Conservation (phyloP, 2,888 invertebrate genomes). For the Pachydiplax longipennis region DNA sequence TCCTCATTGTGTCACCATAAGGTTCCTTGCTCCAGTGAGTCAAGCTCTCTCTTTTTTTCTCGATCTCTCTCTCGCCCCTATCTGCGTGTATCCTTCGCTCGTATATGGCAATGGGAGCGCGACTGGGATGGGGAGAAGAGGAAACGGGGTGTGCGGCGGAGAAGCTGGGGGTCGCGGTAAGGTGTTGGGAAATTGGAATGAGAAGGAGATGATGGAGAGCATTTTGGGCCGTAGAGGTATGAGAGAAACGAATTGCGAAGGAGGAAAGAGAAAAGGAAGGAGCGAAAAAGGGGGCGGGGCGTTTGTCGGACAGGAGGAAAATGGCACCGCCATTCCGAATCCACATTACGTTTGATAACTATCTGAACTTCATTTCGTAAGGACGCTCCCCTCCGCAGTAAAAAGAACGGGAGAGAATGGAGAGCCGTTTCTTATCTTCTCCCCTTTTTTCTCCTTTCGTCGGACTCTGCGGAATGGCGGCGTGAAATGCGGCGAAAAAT, state of each 20-base stretch:
- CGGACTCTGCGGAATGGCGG: neutral
- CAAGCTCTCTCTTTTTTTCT: neutral
- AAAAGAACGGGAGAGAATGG: neutral
- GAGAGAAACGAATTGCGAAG: too few species aligned
- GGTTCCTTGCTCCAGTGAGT: neutral
- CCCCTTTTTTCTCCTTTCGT: neutral
- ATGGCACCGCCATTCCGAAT: neutral
- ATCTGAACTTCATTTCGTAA: neutral
- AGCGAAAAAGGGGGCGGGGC: neutral
- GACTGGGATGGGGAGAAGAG: neutral
- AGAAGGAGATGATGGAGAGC: neutral
- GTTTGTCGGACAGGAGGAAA: neutral
- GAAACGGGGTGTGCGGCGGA: neutral
- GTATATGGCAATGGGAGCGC: neutral
- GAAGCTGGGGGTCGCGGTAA: neutral
- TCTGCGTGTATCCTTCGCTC: neutral
- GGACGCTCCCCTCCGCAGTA: neutral
- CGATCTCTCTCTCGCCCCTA: neutral
- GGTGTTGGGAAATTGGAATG: neutral
- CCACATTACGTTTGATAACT: neutral
- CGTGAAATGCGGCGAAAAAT: neutral
- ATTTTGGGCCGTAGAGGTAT: neutral
- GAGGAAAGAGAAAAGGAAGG: neutral
- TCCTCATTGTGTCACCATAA: neutral
- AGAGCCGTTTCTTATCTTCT: neutral